Percentiles rank a stretch among this genome's conserved stretches.
Evolutionary conservation across 2,888 invertebrate species (phyloP).

Genomic region (Tinea pellionella): DNA sequence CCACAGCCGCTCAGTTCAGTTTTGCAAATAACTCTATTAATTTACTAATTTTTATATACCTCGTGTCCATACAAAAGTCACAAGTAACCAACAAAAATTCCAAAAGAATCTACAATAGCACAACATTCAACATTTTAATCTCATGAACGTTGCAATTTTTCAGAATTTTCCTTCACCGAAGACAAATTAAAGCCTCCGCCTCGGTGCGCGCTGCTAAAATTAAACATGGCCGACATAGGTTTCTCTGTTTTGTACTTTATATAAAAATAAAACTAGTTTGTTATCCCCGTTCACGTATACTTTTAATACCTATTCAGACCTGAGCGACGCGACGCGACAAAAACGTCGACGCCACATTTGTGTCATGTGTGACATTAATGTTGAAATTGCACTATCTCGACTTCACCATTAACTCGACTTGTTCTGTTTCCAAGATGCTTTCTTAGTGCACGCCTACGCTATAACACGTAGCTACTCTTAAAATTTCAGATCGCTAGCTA

Average conservation of each 20-base stretch:
- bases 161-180: conserved; percentile 5
- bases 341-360: too few relatives aligned
- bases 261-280: conserved; percentile 4
- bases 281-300: background rate
- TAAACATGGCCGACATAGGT: background rate
- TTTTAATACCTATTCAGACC: background rate
- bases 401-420: too few relatives aligned
- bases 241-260: background rate
- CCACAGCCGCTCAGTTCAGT: too few relatives aligned
- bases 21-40: too few relatives aligned
- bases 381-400: too few relatives aligned
- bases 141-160: conserved; percentile 1
- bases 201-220: background rate
- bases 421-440: too few relatives aligned
- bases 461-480: too few relatives aligned
- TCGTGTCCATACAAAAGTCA: background rate
- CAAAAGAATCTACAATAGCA: background rate
- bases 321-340: background rate
- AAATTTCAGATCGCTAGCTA: too few relatives aligned
- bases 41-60: too few relatives aligned
- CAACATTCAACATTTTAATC: conserved; percentile 2
- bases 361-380: too few relatives aligned
- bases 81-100: background rate
- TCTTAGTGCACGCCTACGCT: too few relatives aligned
- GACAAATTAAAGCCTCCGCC: background rate